Evolutionary conservation across 2,888 invertebrate genomes (phyloP), one percentile per base, ranked within the genome.

Genomic region (Cheilosia impressa): DNA sequence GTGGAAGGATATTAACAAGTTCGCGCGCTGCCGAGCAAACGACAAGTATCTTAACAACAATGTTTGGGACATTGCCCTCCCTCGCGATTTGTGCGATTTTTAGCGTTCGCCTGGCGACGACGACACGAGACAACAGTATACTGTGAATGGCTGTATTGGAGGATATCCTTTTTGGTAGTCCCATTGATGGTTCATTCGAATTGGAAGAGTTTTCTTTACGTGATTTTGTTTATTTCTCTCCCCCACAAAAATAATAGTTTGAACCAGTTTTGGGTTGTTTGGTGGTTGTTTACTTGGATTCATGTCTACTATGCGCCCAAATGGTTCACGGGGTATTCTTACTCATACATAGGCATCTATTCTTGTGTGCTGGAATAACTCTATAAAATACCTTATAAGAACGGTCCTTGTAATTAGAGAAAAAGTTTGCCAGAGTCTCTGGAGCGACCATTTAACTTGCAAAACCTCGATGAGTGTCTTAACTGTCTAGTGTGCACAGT

Each of bases 21-120:
- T 85, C 73, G 52, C 34, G 52, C 19, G 69, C n/a, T 65, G 58
- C n/a, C 45, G 31, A 63, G 22, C 34, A 31, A 66, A 71, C 31
- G 19, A 58, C 72, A 68, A 72, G 55, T 77, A 81, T 81, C 71
- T 71, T 68, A 76, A 85, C 85, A 77, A 85, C 81, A 68, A 63
- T 72, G 81, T 63, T 81, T 68, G 62, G 71, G 81, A 81, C 81
- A 76, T 81, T 85, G 85, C 85, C 85, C 85, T 85, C 81, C 76
- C 80, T 80, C 79, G 66, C 76, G 24, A 84, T 84, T 72, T 78
- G 73, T 72, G 60, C 52, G 63, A 60, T 45, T 43, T 45, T 34
- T 17, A 53, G 66, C 66, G 63, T 77, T 73, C 76, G 34, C 76
- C 62, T 83, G 77, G 60, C 66, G 84, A 85, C 80, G 84, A 76